Base-by-base conservation (phyloP, 2,797 vertebrate species). In the Betta splendens region DNA sequence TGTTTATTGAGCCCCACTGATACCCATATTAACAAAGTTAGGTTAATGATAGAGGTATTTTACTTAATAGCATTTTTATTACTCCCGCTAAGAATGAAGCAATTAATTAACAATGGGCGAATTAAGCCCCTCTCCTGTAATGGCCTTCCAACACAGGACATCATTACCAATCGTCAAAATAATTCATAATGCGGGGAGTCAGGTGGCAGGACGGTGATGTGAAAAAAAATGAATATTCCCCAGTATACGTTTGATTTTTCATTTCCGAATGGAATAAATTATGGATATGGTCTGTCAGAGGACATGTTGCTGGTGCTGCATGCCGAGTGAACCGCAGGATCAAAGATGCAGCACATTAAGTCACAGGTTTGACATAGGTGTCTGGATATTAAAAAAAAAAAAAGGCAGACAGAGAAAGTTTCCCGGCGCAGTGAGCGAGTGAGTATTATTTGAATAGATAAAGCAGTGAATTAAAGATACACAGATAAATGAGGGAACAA, bases 61-160 rank as follows among this genome's bases (percentile, higher is more conserved):
- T 89, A 89, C 85, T 80, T 93, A 93, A 93, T 92, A 90, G 89
- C 90, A 85, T 92, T 93, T 93, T 93, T 93, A 93, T 93, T 92
- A 92, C 89, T 90, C 87, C 84, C 75, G 71, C 89, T 87, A 91
- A 92, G 89, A 89, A 89, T 81, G 86, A 80, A 79, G 85, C 90
- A 87, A 92, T 92, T 92, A 91, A 91, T 92, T 92, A 90, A 89
- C 88, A 86, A 82, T 85, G 77, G 86, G 87, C 51, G 63, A 91
- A 90, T 91, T 87, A 89, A 89, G 84, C 81, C 81, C 75, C 80
- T 84, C 81, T 88, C 62, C 86, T 85, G 83, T 90, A 91, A 90
- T 90, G 79, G 89, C 78, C 88, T 84, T 85, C 86, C 83, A 86
- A 89, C 87, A 81, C 87, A 90, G 87, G 91, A 91, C 88, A 91